A percentile compares a stretch with the other conserved stretches of the same genome.
These are phyloP conservation scores for Ammodytes marinus DNA, from an alignment of 2,113 vertebrate genomes.

Conservation along the genomic window DNA sequence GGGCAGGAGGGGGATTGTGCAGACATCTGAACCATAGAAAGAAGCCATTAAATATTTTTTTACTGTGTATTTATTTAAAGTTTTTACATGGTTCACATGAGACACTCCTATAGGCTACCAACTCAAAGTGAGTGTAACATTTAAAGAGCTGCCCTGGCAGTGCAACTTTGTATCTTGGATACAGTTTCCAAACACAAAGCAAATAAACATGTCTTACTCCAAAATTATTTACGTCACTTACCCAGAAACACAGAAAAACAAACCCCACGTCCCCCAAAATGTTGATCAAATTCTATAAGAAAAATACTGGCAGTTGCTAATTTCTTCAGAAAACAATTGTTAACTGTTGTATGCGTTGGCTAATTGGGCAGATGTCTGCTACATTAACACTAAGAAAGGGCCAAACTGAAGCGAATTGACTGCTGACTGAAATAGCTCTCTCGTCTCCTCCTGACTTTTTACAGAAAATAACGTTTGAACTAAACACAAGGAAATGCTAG, in stretches of 20 bases:
- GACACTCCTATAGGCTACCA: not conserved
- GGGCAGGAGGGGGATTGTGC: not conserved
- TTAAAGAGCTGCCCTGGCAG: conserved; percentile 14
- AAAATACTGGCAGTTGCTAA: conserved; percentile 2
- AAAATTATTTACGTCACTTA: conserved; percentile 32
- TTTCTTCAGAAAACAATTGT: conserved; percentile 19
- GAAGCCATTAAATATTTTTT: not conserved
- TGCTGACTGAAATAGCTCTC: conserved; percentile 17
- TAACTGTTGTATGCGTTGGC: conserved; percentile 24
- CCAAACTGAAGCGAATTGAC: conserved; percentile 34
- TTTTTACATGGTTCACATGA: not conserved
- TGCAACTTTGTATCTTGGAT: conserved; percentile 29
- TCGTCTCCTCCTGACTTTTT: conserved; percentile 4
- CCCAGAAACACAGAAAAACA: conserved; percentile 12
- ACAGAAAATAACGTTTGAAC: conserved; percentile 20
- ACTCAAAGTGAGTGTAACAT: conserved; percentile 10
- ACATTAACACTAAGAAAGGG: conserved; percentile 46
- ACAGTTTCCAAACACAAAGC: conserved; percentile 41
- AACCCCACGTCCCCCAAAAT: not conserved
- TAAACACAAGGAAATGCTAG: not conserved
- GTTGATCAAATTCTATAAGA: conserved; percentile 23
- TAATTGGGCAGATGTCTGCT: conserved; percentile 43
- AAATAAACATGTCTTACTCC: conserved; percentile 32
- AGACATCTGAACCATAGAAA: conserved; percentile 2
- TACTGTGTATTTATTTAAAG: not conserved